Evolutionary conservation across 2,113 vertebrate genomes (phyloP).

Genomic region (Elephas maximus): DNA sequence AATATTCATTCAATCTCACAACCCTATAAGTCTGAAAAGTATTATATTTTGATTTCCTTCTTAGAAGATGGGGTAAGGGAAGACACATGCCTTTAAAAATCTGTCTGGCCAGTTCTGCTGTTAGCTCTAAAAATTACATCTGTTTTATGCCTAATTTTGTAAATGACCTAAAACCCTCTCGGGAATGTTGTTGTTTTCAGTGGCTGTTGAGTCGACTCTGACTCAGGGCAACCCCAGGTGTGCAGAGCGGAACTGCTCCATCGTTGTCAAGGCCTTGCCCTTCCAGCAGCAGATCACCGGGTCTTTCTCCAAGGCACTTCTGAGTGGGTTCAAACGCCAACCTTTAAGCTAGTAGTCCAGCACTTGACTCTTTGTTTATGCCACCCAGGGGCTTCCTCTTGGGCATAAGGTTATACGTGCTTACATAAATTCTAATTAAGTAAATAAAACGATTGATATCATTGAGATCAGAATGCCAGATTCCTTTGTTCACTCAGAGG

Average conservation of each 20-base stretch:
- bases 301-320: background rate
- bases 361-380: background rate
- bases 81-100: conserved; percentile 11
- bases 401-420: background rate
- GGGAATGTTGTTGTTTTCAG: background rate
- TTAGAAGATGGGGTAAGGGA: background rate
- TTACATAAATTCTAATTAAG: conserved; percentile 37
- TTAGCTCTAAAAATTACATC: conserved; percentile 41
- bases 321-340: background rate
- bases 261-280: background rate
- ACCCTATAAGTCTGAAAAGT: background rate
- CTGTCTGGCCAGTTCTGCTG: conserved; percentile 6
- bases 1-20: conserved; percentile 12
- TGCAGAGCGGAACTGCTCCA: background rate
- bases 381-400: background rate
- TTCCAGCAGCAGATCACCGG: background rate
- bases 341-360: background rate
- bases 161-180: conserved; percentile 30
- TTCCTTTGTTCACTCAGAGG: background rate
- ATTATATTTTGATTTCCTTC: background rate
- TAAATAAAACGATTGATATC: conserved; percentile 34
- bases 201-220: background rate
- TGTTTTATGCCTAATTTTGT: conserved; percentile 47
- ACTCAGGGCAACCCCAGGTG: background rate
- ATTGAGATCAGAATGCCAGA: background rate